Evolutionary conservation across 92 coral and sea anemone genomes (phyloP).

Genomic region (Desmophyllum pertusum): DNA sequence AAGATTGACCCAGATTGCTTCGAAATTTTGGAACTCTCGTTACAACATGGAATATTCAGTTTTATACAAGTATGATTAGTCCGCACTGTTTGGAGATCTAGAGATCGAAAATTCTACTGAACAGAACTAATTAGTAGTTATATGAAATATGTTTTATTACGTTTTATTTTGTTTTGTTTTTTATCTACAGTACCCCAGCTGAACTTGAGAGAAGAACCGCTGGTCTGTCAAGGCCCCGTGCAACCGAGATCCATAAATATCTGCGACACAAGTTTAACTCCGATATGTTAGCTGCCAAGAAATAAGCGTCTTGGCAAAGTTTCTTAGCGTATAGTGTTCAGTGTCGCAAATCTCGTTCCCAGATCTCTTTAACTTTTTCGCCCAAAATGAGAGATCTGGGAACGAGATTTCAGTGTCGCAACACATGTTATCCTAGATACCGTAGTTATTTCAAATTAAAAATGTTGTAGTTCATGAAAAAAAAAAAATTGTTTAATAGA

Average conservation of each 20-base stretch:
- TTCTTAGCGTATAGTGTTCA: background rate
- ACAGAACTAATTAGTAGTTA: background rate
- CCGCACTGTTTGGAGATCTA: background rate
- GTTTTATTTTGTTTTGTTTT: background rate
- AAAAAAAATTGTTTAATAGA: background rate
- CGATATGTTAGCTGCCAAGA: conserved; percentile 42
- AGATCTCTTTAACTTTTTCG: too few relatives aligned
- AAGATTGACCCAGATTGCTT: background rate
- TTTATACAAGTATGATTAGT: background rate
- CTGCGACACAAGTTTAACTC: conserved; percentile 62
- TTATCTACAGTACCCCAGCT: conserved; percentile 38
- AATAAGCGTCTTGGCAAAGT: background rate
- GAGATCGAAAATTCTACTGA: too few relatives aligned
- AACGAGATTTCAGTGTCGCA: background rate
- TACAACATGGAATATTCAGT: background rate
- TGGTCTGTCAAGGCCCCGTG: conserved; percentile 57
- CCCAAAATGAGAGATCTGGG: too few relatives aligned
- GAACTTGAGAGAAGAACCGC: conserved; percentile 62
- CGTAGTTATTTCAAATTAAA: background rate
- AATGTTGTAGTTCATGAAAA: background rate
- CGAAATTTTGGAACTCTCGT: background rate
- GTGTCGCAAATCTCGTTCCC: too few relatives aligned
- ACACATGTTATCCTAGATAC: background rate
- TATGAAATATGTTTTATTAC: background rate
- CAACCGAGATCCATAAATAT: conserved; percentile 58